Evolutionary conservation across 1,140 invertebrate species (phyloP).

Genomic region (Drosophila miranda): DNA sequence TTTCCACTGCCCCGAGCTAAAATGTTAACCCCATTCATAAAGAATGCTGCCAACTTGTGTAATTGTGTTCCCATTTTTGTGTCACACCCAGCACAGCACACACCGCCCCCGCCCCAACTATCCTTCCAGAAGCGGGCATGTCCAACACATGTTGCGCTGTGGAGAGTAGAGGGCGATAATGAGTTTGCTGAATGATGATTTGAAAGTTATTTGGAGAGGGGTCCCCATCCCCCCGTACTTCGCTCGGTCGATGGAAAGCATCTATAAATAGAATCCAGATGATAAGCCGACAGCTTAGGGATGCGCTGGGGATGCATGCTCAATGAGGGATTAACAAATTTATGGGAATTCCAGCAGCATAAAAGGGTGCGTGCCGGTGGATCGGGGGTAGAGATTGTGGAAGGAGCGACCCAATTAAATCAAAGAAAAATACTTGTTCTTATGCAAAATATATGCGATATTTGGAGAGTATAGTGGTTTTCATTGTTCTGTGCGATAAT

Average conservation of each 20-base stretch:
- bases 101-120: no score
- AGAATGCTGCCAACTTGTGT: constrained; percentile 36
- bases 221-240: background rate
- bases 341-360: constrained; percentile 23
- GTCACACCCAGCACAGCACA: background rate
- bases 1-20: constrained; percentile 18
- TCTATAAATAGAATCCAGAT: constrained; percentile 32
- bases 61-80: constrained; percentile 39
- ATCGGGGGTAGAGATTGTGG: no score
- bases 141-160: no score
- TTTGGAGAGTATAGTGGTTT: background rate
- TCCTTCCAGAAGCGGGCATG: no score
- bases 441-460: constrained; percentile 19
- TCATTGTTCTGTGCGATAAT: constrained; percentile 26
- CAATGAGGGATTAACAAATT: constrained; percentile 51
- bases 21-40: constrained; percentile 34
- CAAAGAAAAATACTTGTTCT: constrained; percentile 26
- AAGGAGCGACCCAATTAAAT: constrained; percentile 9
- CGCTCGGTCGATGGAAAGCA: background rate
- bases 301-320: constrained; percentile 20
- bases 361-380: constrained; percentile 9
- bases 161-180: constrained; percentile 12
- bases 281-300: constrained; percentile 31
- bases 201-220: constrained; percentile 41
- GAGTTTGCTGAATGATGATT: constrained; percentile 41